Evolutionary conservation across 2,113 vertebrate genomes (phyloP), one percentile per base, ranked within the genome.

Genomic region (Chionodraco myersi): DNA sequence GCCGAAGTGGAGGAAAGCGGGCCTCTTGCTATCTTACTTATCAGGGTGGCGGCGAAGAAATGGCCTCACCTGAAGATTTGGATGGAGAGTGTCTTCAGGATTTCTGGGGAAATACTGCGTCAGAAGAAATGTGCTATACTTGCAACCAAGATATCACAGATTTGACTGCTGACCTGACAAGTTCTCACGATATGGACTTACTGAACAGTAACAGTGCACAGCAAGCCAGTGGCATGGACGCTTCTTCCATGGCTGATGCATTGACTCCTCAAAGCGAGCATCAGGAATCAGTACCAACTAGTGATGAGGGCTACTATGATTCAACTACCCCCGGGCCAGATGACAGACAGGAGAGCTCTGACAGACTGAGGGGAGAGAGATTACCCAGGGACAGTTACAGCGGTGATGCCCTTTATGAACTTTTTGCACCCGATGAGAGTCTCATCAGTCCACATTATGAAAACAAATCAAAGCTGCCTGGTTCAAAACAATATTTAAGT

Each of bases 301-400:
- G 98, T 0, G 98, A 99, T 0, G 98, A 99, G 88, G 98, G 98
- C 5, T 99, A 99, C 89, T 99, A 98, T 0, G 98, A 99, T 73
- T 98, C 98, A 3, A 97, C 95, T 14, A 99, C 98, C 0, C 97
- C 98, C 0, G 98, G 97, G 62, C 97, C 93, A 0, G 97, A 99
- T 2, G 98, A 99, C 36, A 92, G 83, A 0, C 95, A 95, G 3
- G 97, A 97, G 30, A 94, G 94, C 75, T 75, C 92, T 0, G 90
- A 95, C 2, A 89, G 95, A 82, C 84, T 94, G 9, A 93, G 83
- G 56, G 94, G 94, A 58, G 96, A 97, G 47, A 94, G 96, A 16
- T 93, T 99, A 26, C 96, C 97, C 51, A 91, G 98, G 45, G 98
- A 99, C 89, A 99, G 98, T 84, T 99, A 99, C 87, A 99, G 98